A percentile compares a stretch with the other conserved stretches of the same genome.
Evolutionary conservation across 1,140 invertebrate genomes (phyloP).

Genomic region (Drosophila kikkawai): DNA sequence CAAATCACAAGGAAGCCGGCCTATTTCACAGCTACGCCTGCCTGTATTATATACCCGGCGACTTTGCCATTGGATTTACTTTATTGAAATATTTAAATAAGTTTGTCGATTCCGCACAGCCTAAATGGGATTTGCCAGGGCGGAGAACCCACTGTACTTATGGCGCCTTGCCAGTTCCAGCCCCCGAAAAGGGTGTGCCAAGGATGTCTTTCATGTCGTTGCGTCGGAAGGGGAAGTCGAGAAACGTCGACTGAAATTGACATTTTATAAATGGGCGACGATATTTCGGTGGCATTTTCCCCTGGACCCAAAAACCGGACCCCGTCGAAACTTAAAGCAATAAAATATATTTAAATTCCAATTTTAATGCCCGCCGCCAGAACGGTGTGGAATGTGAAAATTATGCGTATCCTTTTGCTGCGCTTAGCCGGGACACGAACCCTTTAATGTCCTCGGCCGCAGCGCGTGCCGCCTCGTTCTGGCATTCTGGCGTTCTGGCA

Average conservation of each 20-base stretch:
- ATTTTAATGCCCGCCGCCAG: conserved; percentile 47
- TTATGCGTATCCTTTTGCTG: conserved; percentile 62
- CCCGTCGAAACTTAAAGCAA: conserved; percentile 70
- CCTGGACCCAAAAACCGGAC: conserved; percentile 2
- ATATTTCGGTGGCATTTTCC: conserved; percentile 34
- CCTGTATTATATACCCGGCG: conserved; percentile 31
- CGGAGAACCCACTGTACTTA: conserved; percentile 20
- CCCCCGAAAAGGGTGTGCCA: conserved; percentile 44
- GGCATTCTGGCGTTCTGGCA: conserved; percentile 11
- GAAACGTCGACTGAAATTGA: conserved; percentile 71
- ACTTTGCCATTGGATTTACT: conserved; percentile 74
- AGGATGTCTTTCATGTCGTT: conserved; percentile 57
- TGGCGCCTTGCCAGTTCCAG: conserved; percentile 50
- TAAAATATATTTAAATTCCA: conserved; percentile 73
- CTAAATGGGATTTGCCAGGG: conserved; percentile 78
- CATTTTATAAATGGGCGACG: conserved; percentile 79
- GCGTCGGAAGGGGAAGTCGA: conserved; percentile 26
- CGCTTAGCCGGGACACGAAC: conserved; percentile 66
- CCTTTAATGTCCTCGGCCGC: conserved; percentile 61
- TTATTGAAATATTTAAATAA: conserved; percentile 85
- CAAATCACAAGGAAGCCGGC: conserved; percentile 58
- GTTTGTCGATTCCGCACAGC: conserved; percentile 82
- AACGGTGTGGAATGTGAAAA: conserved; percentile 68
- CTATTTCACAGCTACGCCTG: conserved; percentile 63
- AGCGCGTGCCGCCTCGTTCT: conserved; percentile 62